Evolutionary conservation across 1,140 invertebrate genomes (phyloP), one percentile per base, ranked within the genome.

Genomic region (Drosophila navojoa): DNA sequence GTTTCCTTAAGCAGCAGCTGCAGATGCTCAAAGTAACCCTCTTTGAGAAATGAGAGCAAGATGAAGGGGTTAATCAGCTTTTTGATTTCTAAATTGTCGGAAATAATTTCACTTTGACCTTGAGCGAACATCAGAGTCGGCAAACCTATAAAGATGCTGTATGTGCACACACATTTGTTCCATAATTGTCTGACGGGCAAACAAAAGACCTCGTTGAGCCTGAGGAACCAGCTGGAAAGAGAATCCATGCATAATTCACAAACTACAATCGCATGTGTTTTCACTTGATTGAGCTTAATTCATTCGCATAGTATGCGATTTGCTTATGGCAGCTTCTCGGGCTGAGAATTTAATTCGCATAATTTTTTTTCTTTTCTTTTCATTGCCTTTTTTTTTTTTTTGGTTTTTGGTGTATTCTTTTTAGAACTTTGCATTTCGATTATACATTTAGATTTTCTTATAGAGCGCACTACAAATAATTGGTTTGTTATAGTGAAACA

Each of bases 271-370:
- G 7, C 15, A 49, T 40, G 45, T 67, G 54, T 42, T 15, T 44
- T 15, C 62, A 16, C 69, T 71, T 89, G 79, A 89, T 89, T 89
- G 85, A 70, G 69, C 77, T 77, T 89, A 89, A 89, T 89, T 89
- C 77, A 80, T 89, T 89, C 70, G 84, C 84, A 80, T 82, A 73
- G 77, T 68, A 84, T 74, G 79, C 84, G n/a, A 29, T 74, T 89
- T 87, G 53, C 69, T 84, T 76, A 35, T n/a, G 35, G 38, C 53
- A 44, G 49, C 38, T 68, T 29, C 67, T 38, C 74, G 32, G n/a
- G n/a, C 63, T 22, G 47, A 32, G 4, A 53, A n/a, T 32, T 71
- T 67, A 54, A 59, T 67, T 57, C 47, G 27, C 54, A 40, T 55
- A 52, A 22, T 40, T 16, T 16, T 53, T 13, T 13, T 53, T 13